Evolutionary conservation across 1,140 invertebrate genomes (phyloP).

Genomic region (Physella acuta): DNA sequence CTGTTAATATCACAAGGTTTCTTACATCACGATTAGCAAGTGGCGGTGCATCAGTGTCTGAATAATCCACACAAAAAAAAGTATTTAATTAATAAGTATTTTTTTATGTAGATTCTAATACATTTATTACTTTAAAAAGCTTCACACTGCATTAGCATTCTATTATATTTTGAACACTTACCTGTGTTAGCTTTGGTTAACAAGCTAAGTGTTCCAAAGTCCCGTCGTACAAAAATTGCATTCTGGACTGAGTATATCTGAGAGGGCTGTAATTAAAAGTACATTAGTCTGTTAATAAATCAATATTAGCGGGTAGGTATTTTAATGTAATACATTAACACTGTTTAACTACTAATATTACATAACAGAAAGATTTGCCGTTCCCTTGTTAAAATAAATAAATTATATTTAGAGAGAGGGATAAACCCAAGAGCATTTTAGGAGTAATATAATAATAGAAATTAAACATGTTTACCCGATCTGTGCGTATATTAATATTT

Average conservation of each 20-base stretch:
- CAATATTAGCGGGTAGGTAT: too few species aligned
- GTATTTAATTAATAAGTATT: not conserved
- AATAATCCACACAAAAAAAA: not conserved
- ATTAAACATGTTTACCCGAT: too few species aligned
- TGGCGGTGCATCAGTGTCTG: slow-evolving; percentile 75
- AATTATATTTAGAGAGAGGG: too few species aligned
- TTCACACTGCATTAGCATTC: too few species aligned
- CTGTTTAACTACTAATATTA: too few species aligned
- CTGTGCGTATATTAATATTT: slow-evolving; percentile 68
- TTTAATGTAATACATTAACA: not conserved
- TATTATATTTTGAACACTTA: slow-evolving; percentile 25
- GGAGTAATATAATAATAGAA: too few species aligned
- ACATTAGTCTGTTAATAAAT: too few species aligned
- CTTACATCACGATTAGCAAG: slow-evolving; percentile 85
- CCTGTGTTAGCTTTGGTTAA: slow-evolving; percentile 42
- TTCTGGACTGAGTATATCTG: slow-evolving; percentile 49
- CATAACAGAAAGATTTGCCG: too few species aligned
- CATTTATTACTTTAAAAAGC: too few species aligned
- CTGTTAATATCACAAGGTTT: slow-evolving; percentile 82
- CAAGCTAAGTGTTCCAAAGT: slow-evolving; percentile 47
- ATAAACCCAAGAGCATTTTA: too few species aligned
- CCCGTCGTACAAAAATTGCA: slow-evolving; percentile 44
- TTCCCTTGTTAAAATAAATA: too few species aligned
- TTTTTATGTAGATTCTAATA: too few species aligned
- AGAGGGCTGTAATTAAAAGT: slow-evolving; percentile 50